Conservation (phyloP, 2,113 vertebrate genomes). For the Lycaon pictus region DNA sequence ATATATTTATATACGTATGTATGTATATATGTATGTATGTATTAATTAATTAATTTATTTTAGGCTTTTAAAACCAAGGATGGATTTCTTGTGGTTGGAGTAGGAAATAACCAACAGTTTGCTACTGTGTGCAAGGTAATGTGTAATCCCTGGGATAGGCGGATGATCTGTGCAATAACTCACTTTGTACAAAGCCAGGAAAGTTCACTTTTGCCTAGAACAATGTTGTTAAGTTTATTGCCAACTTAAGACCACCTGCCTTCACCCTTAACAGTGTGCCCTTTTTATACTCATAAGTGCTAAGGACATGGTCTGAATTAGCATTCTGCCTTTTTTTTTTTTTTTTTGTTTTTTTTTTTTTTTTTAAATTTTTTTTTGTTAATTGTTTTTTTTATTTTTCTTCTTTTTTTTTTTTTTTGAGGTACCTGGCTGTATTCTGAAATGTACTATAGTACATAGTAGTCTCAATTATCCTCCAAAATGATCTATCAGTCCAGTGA, state of each 20-base stretch:
- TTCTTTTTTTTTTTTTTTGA: neutral
- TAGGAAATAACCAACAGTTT: slow-evolving; percentile 95
- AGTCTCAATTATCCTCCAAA: neutral
- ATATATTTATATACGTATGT: neutral
- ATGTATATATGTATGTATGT: neutral
- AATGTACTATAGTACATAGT: slow-evolving; percentile 19
- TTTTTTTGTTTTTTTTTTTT: too few relatives aligned
- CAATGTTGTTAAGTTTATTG: neutral
- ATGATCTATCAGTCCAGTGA: neutral
- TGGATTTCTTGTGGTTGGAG: slow-evolving; percentile 93
- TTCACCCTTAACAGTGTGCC: neutral
- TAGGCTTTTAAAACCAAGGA: slow-evolving; percentile 96
- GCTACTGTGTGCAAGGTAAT: slow-evolving; percentile 93
- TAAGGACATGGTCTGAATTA: neutral
- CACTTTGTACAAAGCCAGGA: neutral
- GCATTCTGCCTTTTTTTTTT: neutral
- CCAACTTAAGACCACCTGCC: neutral
- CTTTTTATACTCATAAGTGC: neutral
- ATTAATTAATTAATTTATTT: slow-evolving; percentile 70
- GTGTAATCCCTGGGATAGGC: neutral
- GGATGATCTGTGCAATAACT: neutral
- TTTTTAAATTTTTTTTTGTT: too few relatives aligned
- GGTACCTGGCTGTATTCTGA: neutral
- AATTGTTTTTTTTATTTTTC: too few relatives aligned
- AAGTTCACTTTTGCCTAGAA: neutral